Percentiles rank a stretch among this genome's conserved stretches.
These are phyloP conservation scores for Nylanderia fulva DNA, from an alignment of 1,140 invertebrate species.

Conservation along the genomic window DNA sequence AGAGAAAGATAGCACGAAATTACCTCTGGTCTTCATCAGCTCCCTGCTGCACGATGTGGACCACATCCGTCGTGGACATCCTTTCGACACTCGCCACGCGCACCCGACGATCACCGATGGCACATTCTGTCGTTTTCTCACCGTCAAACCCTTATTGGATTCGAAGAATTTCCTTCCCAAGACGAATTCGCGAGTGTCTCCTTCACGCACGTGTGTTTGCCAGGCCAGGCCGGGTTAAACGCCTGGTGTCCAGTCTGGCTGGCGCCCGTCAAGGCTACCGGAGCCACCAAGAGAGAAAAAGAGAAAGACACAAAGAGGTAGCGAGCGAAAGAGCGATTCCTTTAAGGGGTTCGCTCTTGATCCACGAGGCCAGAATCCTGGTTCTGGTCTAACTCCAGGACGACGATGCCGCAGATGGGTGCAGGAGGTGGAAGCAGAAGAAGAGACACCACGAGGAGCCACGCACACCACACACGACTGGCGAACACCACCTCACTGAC, in stretches of 20 bases:
- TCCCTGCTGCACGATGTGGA: conserved; percentile 75
- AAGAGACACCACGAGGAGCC: conserved; percentile 46
- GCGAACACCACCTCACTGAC: conserved; percentile 64
- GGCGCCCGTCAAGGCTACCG: conserved; percentile 82
- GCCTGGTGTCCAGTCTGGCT: conserved; percentile 73
- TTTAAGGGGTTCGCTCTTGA: conserved; percentile 3
- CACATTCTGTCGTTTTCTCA: conserved; percentile 44
- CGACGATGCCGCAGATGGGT: too few species aligned
- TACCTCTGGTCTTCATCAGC: conserved; percentile 79
- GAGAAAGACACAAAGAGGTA: neutral
- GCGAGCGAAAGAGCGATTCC: conserved; percentile 21
- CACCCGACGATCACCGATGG: conserved; percentile 56
- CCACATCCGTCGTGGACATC: conserved; percentile 79
- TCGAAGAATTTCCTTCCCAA: neutral
- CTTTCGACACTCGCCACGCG: conserved; percentile 27
- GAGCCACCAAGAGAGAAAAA: neutral
- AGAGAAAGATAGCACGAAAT: conserved; percentile 35
- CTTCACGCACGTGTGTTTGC: conserved; percentile 58
- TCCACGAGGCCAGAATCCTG: neutral
- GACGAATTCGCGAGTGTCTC: conserved; percentile 28
- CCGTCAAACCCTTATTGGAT: conserved; percentile 10
- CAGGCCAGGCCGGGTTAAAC: conserved; percentile 37
- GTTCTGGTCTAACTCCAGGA: too few species aligned
- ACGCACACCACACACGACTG: conserved; percentile 59
- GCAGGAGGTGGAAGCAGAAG: neutral